Evolutionary conservation across 2,113 vertebrate genomes (phyloP).

Genomic region (Meles meles): DNA sequence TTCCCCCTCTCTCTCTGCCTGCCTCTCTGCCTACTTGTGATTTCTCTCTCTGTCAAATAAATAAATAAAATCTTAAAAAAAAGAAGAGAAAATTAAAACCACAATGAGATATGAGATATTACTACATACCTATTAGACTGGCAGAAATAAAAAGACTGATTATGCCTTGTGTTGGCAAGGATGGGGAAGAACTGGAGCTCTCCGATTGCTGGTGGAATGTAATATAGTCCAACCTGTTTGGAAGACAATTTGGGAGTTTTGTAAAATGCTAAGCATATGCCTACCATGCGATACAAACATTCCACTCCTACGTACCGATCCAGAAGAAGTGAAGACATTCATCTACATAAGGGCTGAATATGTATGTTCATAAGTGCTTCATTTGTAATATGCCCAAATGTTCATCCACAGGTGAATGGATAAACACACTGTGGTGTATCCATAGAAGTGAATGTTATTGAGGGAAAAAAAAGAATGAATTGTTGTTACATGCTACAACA

Average conservation of each 20-base stretch:
- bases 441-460: background rate
- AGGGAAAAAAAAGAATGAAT: background rate
- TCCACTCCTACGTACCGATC: background rate
- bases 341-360: background rate
- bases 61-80: no score
- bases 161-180: background rate
- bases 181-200: background rate
- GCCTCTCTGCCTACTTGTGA: no score
- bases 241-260: background rate
- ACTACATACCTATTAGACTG: background rate
- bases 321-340: constrained; percentile 10
- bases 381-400: background rate
- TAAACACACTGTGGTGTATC: background rate
- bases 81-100: background rate
- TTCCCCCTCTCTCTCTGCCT: no score
- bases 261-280: background rate
- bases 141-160: background rate
- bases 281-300: background rate
- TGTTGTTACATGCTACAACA: background rate
- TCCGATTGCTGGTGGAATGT: background rate
- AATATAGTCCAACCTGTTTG: background rate
- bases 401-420: background rate
- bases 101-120: background rate
- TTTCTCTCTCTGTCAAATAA: no score
- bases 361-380: background rate